Base-by-base conservation (phyloP, 1,140 invertebrate genomes). In the Apis cerana region DNA sequence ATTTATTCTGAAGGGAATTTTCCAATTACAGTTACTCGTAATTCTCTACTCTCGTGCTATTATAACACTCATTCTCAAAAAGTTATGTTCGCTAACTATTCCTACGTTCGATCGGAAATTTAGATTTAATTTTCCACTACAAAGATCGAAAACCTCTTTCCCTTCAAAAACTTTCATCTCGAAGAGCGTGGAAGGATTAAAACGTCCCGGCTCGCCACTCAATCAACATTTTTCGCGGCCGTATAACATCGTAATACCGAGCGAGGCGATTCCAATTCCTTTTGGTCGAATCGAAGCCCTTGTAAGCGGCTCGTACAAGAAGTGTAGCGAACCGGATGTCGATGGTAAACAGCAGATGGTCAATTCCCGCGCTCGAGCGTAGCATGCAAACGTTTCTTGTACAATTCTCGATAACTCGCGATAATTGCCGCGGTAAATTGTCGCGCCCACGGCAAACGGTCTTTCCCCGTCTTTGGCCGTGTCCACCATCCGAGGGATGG, bases 341-440 rank as follows among this genome's bases (percentile, higher is more conserved):
- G n/a, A 67, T 43, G 70, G 52, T 33, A 33, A 69, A 76, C 74
- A 69, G 72, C 72, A 69, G 80, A 82, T 76, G 80, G 65, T 48
- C 72, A 61, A 82, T 76, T 54, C 70, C 43, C 15, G 50, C 50
- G 50, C 8, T 10, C 58, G 43, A 61, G 13, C 59, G 59, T 19
- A 62, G 54, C 64, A 69, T 68, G 80, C 80, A 69, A 77, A 67
- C 74, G 74, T 76, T 76, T 76, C 80, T 75, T 61, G 80, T 69
- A 82, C 80, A 82, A 76, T 82, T 82, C 80, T 11, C 74, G 65
- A 82, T 82, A 82, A 82, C 58, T 82, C 27, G 74, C 80, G 70
- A 82, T 82, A 82, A 82, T 82, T 82, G 74, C 65, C 64, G 74
- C 65, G 21, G 74, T 82, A 82, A 82, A 82, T 82, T 69, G 74